Evolutionary conservation across 2,113 vertebrate species (phyloP).

Genomic region (Rhinoptilus africanus): DNA sequence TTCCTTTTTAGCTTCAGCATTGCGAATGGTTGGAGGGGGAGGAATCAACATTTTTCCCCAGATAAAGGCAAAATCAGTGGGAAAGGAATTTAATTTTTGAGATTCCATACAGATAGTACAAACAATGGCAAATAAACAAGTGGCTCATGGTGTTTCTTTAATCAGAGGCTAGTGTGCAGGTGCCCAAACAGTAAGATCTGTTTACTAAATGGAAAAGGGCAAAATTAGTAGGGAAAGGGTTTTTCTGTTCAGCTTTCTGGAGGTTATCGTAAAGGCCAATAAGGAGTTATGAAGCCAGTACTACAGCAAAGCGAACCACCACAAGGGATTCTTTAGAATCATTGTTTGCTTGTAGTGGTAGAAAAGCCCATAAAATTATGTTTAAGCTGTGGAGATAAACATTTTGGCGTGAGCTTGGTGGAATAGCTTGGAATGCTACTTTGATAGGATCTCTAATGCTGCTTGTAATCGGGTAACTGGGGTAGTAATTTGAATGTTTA

Average conservation of each 20-base stretch:
- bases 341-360: neutral
- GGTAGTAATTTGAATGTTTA: neutral
- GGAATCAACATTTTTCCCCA: constrained; percentile 24
- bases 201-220: constrained; percentile 21
- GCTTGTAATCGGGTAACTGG: neutral
- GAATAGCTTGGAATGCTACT: neutral
- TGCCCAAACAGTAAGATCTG: constrained; percentile 28
- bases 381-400: neutral
- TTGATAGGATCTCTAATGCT: neutral
- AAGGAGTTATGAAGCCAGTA: neutral
- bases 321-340: neutral
- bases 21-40: neutral
- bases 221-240: neutral
- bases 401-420: neutral
- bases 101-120: constrained; percentile 52
- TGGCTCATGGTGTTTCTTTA: constrained; percentile 5
- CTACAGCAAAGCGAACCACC: neutral
- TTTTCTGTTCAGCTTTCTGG: neutral
- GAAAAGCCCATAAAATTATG: neutral
- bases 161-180: constrained; percentile 39
- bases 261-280: neutral
- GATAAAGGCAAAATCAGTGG: constrained; percentile 49
- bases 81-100: constrained; percentile 63
- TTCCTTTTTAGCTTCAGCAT: neutral
- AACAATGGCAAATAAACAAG: constrained; percentile 55